phyloP scores from a whole-genome alignment of 2,888 invertebrate species.

The Xestia ashworthii region DNA sequence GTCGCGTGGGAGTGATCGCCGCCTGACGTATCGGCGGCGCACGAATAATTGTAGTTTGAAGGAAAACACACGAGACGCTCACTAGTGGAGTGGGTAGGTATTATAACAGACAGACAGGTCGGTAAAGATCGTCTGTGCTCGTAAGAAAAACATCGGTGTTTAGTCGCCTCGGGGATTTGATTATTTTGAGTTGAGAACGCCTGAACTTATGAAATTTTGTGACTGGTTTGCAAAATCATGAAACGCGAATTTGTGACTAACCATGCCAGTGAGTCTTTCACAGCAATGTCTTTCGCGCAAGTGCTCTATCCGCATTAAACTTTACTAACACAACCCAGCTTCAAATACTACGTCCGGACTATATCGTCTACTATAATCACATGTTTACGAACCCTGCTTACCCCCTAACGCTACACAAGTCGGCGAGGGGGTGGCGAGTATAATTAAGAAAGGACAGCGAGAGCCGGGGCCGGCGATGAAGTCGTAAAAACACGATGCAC shows the following conservation, averaged over 20 bases:
- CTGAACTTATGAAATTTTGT: background rate
- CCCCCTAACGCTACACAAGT: conserved; percentile 36
- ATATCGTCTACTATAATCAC: conserved; percentile 41
- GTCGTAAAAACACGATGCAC: conserved; percentile 62
- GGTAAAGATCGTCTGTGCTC: conserved; percentile 47
- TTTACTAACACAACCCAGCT: conserved; percentile 2
- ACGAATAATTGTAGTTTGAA: conserved; percentile 74
- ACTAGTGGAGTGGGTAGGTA: conserved; percentile 32
- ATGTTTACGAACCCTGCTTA: conserved; percentile 49
- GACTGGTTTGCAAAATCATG: background rate
- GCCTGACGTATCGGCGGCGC: conserved; percentile 73
- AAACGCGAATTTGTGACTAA: background rate
- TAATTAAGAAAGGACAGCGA: conserved; percentile 62
- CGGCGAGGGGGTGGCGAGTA: conserved; percentile 38
- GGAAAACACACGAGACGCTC: conserved; percentile 68
- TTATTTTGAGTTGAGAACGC: conserved; percentile 9
- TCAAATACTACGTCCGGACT: conserved; percentile 22
- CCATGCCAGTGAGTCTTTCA: background rate
- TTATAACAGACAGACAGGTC: conserved; percentile 44
- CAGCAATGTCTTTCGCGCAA: background rate
- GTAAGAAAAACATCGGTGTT: conserved; percentile 42
- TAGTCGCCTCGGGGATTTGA: conserved; percentile 31
- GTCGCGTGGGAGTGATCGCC: conserved; percentile 78
- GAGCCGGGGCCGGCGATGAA: conserved; percentile 43
- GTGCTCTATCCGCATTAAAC: background rate